Conservation (phyloP, 1,140 invertebrate genomes). For the Melitaea cinxia region DNA sequence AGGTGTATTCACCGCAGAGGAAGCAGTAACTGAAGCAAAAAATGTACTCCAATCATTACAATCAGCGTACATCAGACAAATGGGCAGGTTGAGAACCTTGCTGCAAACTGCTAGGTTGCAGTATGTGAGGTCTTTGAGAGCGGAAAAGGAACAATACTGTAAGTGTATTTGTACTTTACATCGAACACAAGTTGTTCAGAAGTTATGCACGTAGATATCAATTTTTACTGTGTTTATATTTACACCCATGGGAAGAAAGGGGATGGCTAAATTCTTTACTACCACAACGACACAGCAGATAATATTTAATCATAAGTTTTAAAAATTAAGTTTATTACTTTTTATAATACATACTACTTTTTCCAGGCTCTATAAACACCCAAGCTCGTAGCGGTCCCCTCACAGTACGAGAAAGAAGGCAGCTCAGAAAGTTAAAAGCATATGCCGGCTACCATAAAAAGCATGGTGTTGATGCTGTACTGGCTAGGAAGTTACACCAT, state of each 20-base stretch:
- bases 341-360: too few species aligned
- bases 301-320: too few species aligned
- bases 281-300: too few species aligned
- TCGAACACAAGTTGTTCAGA: too few species aligned
- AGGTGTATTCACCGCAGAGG: slow-evolving; percentile 93
- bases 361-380: slow-evolving; percentile 87
- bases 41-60: slow-evolving; percentile 91
- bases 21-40: slow-evolving; percentile 89
- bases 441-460: slow-evolving; percentile 87
- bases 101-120: slow-evolving; percentile 88
- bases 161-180: slow-evolving; percentile 63
- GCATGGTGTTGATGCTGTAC: slow-evolving; percentile 90
- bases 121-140: slow-evolving; percentile 88
- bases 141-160: slow-evolving; percentile 92
- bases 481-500: slow-evolving; percentile 90
- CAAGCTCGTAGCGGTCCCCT: slow-evolving; percentile 83
- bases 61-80: slow-evolving; percentile 91
- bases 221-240: too few species aligned
- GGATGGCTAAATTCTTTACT: too few species aligned
- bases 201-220: too few species aligned
- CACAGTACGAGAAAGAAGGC: slow-evolving; percentile 86
- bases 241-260: too few species aligned
- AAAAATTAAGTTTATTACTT: too few species aligned
- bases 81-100: slow-evolving; percentile 87
- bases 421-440: slow-evolving; percentile 91